These are phyloP conservation scores for Pachypanchax playfairii DNA, from an alignment of 2,113 vertebrate genomes.

Conservation along the genomic window DNA sequence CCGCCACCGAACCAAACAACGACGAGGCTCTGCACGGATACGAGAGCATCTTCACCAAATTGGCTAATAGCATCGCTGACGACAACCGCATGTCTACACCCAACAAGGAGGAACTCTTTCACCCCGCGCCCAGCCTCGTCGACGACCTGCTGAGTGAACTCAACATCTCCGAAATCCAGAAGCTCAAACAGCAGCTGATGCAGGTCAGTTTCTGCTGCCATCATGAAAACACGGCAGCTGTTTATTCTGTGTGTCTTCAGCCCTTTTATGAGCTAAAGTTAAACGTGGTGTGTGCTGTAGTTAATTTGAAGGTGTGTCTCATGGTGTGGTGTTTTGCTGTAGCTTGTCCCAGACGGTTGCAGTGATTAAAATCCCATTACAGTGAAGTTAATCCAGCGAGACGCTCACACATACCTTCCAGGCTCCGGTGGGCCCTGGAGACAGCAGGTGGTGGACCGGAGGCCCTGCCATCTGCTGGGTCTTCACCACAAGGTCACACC, in stretches of 20 bases:
- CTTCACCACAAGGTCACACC: conserved; percentile 32
- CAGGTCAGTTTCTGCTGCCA: conserved; percentile 81
- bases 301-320: conserved; percentile 15
- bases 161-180: conserved; percentile 98
- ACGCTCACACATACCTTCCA: conserved; percentile 22
- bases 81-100: conserved; percentile 85
- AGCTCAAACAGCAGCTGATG: conserved; percentile 95
- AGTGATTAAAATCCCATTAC: conserved; percentile 56
- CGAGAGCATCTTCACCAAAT: conserved; percentile 88
- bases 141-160: conserved; percentile 96
- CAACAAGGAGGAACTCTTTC: conserved; percentile 84
- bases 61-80: conserved; percentile 71
- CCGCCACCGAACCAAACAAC: conserved; percentile 85
- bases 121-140: conserved; percentile 91
- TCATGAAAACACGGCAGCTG: background rate
- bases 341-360: conserved; percentile 32
- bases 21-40: conserved; percentile 89
- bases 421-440: conserved; percentile 16
- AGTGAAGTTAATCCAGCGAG: conserved; percentile 65
- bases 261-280: background rate
- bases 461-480: conserved; percentile 70
- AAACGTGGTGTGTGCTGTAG: background rate
- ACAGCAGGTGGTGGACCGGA: conserved; percentile 60
- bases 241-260: background rate
- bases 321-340: conserved; percentile 11